Base-by-base conservation (phyloP, 2,113 vertebrate species). In the Hyaena hyaena region DNA sequence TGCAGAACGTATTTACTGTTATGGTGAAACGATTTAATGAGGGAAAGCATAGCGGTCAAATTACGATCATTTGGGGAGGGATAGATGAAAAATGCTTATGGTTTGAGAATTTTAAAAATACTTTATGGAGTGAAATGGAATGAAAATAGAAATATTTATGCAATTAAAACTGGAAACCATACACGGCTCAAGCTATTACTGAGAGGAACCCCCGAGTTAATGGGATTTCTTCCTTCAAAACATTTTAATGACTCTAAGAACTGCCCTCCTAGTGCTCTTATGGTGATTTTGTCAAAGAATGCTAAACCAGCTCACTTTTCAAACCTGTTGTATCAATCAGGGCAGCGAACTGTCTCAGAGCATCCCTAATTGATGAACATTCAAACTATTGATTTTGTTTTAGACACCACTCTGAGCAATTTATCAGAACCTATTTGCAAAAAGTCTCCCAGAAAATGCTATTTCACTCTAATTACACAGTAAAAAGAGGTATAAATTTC, bases 61-160 rank as follows among this genome's bases (percentile, higher is more conserved):
- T 96, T 95, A 92, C 9, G 53, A 14, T 55, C 53, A 63, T 82
- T 74, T 91, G 45, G 35, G 55, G 10, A 76, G 77, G 10, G 95
- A 12, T 88, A 90, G 39, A 61, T 26, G 45, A 85, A 90, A 43
- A 96, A 94, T 16, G 17, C 45, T 90, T 79, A 53, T 65, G 16
- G 28, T 68, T 88, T 92, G 33, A 66, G 61, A 88, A 97, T 82
- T 81, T 81, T 31, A 66, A 69, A 87, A 82, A 39, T 66, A 94
- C 5, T 85, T 71, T 91, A 35, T 79, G 33, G 63, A 92, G 21
- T 88, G 4, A 39, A 95, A 33, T 50, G 16, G 48, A 79, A 58
- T 95, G 58, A 95, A 88, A 81, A 96, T 31, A 89, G 73, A 96
- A 96, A 88, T 95, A 94, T 90, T 95, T 66, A 53, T 68, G 28